phyloP scores from a whole-genome alignment of 2,888 invertebrate species.

The Drosophila longiperda region DNA sequence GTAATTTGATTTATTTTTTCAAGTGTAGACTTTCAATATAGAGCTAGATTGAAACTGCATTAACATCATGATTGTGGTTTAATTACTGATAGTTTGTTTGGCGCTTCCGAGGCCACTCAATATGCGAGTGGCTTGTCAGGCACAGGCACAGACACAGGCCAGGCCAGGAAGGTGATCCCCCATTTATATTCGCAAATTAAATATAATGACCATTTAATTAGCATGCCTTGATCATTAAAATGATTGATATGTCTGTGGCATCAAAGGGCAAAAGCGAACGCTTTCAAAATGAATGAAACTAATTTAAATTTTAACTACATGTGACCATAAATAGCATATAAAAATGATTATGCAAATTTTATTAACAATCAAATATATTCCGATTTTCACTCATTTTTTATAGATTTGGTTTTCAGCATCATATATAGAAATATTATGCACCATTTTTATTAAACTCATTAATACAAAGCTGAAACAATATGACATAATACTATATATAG shows the following conservation, averaged over 20 bases:
- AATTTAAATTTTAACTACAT: background rate
- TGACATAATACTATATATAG: background rate
- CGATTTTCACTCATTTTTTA: background rate
- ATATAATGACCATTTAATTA: conserved; percentile 66
- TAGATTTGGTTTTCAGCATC: conserved; percentile 13
- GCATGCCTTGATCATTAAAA: conserved; percentile 48
- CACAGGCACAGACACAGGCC: too few species aligned
- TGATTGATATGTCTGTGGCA: conserved; percentile 54
- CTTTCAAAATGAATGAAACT: conserved; percentile 11
- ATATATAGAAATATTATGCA: conserved; percentile 48
- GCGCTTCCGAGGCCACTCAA: conserved; percentile 2
- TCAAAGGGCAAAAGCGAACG: conserved; percentile 26
- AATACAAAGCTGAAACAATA: conserved; percentile 33
- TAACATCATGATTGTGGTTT: conserved; percentile 52
- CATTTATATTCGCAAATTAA: conserved; percentile 50
- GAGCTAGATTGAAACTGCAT: conserved; percentile 36
- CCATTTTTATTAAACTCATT: conserved; percentile 57
- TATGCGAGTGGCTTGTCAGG: conserved; percentile 37
- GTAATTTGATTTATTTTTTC: background rate
- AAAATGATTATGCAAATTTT: background rate
- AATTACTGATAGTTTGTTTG: conserved; percentile 18
- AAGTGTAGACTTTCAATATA: conserved; percentile 7
- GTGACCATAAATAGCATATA: background rate
- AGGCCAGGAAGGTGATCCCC: conserved; percentile 32
- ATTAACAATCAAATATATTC: background rate